A percentile compares a stretch with the other conserved stretches of the same genome.
Conservation (phyloP, 2,888 invertebrate genomes). For the Acanthoscelides obtectus region DNA sequence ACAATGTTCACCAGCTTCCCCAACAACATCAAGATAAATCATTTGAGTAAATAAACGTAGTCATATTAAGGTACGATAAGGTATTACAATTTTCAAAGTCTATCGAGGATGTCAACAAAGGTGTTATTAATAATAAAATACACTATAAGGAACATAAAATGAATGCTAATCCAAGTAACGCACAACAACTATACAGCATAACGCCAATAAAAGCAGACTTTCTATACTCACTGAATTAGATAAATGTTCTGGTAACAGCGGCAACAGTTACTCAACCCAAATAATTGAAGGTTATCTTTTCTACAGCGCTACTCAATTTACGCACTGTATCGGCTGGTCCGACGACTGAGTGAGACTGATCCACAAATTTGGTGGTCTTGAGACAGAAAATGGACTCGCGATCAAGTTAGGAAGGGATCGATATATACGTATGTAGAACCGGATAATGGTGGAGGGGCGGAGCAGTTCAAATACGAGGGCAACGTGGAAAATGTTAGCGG, state of each 20-base stretch:
- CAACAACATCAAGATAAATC: no score
- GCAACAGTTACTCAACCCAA: background rate
- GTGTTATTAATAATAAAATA: background rate
- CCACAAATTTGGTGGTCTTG: background rate
- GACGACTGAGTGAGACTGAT: background rate
- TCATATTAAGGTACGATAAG: no score
- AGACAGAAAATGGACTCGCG: background rate
- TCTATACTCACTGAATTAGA: background rate
- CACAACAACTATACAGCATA: background rate
- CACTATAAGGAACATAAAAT: background rate
- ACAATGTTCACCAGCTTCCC: no score
- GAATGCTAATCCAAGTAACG: no score
- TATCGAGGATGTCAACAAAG: no score
- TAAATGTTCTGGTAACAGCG: background rate
- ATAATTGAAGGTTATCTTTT: background rate
- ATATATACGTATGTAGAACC: background rate
- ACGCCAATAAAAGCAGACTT: background rate
- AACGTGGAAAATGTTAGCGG: background rate
- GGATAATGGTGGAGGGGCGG: background rate
- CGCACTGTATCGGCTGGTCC: background rate
- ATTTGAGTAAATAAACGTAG: no score
- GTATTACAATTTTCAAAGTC: no score
- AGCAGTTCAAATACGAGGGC: background rate
- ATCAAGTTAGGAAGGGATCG: background rate
- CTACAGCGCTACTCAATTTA: background rate